These are phyloP conservation scores for Sylvia atricapilla DNA, from an alignment of 2,113 vertebrate species.

Conservation along the genomic window DNA sequence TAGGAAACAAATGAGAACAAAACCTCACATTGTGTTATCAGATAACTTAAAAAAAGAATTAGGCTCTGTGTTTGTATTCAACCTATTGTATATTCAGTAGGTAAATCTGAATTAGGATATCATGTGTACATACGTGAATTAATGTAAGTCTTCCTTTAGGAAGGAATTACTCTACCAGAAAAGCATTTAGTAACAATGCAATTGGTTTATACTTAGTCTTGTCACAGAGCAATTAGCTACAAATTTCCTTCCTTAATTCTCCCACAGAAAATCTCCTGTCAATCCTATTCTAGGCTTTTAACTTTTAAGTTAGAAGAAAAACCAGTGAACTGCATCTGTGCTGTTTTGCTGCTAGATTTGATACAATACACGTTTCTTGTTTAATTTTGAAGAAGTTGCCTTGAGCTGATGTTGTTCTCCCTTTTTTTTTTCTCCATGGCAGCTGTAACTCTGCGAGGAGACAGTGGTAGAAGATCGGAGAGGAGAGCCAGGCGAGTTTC, in stretches of 20 bases:
- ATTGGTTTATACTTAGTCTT: not conserved
- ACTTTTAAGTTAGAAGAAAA: not conserved
- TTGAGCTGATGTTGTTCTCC: not conserved
- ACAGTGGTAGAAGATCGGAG: conserved; percentile 82
- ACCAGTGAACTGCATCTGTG: not conserved
- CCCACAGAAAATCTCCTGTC: not conserved
- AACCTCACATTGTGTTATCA: conserved; percentile 4
- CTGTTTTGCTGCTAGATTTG: not conserved
- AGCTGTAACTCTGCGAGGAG: conserved; percentile 90
- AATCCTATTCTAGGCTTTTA: not conserved
- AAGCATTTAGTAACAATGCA: not conserved
- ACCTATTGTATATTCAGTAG: conserved; percentile 22
- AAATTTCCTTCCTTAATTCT: conserved; percentile 7
- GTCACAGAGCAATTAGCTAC: not conserved
- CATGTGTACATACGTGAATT: not conserved
- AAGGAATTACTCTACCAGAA: not conserved
- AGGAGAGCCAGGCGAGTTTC: conserved; percentile 88
- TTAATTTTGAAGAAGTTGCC: not conserved
- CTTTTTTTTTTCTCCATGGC: not conserved
- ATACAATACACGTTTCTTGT: not conserved
- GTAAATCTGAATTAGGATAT: not conserved
- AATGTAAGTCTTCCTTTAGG: not conserved
- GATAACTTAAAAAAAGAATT: conserved; percentile 36
- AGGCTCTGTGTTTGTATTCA: conserved; percentile 7
- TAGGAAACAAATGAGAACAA: conserved; percentile 39